phyloP scores from a whole-genome alignment of 1,140 invertebrate species.

The Trichomalopsis sarcophagae region DNA sequence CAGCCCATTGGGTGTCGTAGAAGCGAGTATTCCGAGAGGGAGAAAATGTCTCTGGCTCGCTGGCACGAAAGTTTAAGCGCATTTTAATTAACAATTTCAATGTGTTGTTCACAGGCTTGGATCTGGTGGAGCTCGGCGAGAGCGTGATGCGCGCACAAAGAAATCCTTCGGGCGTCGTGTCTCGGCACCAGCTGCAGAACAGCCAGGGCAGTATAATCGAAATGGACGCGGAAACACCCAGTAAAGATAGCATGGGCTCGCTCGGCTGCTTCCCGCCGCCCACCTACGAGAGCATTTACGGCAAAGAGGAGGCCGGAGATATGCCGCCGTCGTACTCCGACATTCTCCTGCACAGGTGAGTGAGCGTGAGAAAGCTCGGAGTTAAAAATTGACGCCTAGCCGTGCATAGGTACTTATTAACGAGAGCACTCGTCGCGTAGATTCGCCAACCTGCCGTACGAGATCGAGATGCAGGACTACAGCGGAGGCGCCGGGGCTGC shows the following conservation, averaged over 20 bases:
- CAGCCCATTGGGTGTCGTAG: too few species aligned
- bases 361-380: neutral
- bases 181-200: conserved; percentile 65
- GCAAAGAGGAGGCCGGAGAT: conserved; percentile 67
- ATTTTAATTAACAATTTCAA: too few species aligned
- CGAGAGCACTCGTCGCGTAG: conserved; percentile 46
- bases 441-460: conserved; percentile 67
- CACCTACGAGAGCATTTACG: conserved; percentile 73
- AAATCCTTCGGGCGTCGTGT: conserved; percentile 61
- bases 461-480: conserved; percentile 64
- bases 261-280: conserved; percentile 70
- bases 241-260: conserved; percentile 69
- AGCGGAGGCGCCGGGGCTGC: neutral
- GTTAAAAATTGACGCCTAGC: neutral
- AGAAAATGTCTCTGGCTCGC: too few species aligned
- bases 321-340: conserved; percentile 72
- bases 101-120: conserved; percentile 68
- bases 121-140: conserved; percentile 75
- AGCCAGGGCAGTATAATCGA: conserved; percentile 69
- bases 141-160: conserved; percentile 72
- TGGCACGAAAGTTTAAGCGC: too few species aligned
- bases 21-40: too few species aligned
- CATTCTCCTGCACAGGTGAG: conserved; percentile 68
- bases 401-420: neutral
- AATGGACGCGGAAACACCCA: conserved; percentile 71